Base-by-base conservation (phyloP, 2,113 vertebrate species). In the Thamnophis sirtalis region DNA sequence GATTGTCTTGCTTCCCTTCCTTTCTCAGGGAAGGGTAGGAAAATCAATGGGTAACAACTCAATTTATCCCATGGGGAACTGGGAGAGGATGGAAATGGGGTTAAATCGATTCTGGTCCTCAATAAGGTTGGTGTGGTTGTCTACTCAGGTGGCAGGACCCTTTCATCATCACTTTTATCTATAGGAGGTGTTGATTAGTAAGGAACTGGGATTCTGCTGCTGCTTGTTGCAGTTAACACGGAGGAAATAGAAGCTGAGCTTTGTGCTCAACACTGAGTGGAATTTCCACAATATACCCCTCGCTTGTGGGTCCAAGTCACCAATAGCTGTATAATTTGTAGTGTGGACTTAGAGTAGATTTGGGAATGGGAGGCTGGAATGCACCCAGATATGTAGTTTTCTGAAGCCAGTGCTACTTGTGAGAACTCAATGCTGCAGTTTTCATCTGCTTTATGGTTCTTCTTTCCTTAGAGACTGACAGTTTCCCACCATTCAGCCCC, bases 81-180 rank as follows among this genome's bases (percentile, higher is more conserved):
- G 80, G 88, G 80, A 86, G 91, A 1, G 13, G 88, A 89, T 92
- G 49, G 88, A 88, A 88, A 92, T n/a, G 51, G 97, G 96, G 95
- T 94, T 95, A 97, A 97, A 98, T 97, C 97, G 98, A 98, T 98
- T 95, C 96, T 95, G 92, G 96, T 95, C 97, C 97, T 98, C 98
- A 98, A 98, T 98, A 97, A 98, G 98, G 98, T 98, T 98, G 97
- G 97, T 96, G 97, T 97, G 97, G 96, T 96, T 97, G 96, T 98
- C 98, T 97, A 97, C 98, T 98, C 97, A 97, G 96, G 97, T 98
- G 98, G 96, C 96, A 98, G 95, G 98, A 97, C 97, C 98, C 97
- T 96, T 98, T 98, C 97, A 98, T 98, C 97, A 98, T 97, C 96
- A 94, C 97, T 98, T 21, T 98, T 96, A 96, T 96, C 97, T 96